A percentile compares a stretch with the other conserved stretches of the same genome.
Evolutionary conservation across 1,140 invertebrate species (phyloP).

Genomic region (Temnothorax nylanderi): DNA sequence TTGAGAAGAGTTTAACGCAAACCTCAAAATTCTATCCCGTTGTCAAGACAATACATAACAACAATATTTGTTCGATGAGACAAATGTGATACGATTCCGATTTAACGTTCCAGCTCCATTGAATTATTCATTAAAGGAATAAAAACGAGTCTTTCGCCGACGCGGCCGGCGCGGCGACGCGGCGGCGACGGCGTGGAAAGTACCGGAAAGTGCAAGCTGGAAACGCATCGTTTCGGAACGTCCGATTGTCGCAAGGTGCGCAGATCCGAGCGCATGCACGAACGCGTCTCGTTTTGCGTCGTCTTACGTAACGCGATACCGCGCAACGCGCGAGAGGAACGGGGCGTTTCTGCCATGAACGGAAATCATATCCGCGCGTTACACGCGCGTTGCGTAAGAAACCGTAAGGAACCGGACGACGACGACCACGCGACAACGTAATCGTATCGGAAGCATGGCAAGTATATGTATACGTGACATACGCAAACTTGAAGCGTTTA

Average conservation of each 20-base stretch:
- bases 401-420: slow-evolving; percentile 35
- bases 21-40: background rate
- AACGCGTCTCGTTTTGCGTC: slow-evolving; percentile 17
- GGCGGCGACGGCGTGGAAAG: slow-evolving; percentile 7
- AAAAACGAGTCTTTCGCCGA: background rate
- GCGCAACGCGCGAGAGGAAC: slow-evolving; percentile 29
- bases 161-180: background rate
- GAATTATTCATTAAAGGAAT: background rate
- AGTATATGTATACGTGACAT: background rate
- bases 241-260: slow-evolving; percentile 52
- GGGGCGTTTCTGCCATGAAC: slow-evolving; percentile 63
- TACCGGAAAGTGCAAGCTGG: slow-evolving; percentile 44
- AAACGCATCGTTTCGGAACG: slow-evolving; percentile 55
- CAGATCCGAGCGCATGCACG: slow-evolving; percentile 29
- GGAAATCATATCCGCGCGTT: slow-evolving; percentile 68
- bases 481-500: background rate
- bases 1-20: background rate
- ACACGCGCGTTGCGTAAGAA: slow-evolving; percentile 62
- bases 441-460: slow-evolving; percentile 58
- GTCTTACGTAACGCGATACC: slow-evolving; percentile 42
- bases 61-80: background rate
- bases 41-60: background rate
- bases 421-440: slow-evolving; percentile 38
- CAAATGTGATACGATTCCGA: background rate
- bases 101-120: background rate